Conservation (phyloP, 2,797 vertebrate genomes). For the Rhynchotus rufescens region DNA sequence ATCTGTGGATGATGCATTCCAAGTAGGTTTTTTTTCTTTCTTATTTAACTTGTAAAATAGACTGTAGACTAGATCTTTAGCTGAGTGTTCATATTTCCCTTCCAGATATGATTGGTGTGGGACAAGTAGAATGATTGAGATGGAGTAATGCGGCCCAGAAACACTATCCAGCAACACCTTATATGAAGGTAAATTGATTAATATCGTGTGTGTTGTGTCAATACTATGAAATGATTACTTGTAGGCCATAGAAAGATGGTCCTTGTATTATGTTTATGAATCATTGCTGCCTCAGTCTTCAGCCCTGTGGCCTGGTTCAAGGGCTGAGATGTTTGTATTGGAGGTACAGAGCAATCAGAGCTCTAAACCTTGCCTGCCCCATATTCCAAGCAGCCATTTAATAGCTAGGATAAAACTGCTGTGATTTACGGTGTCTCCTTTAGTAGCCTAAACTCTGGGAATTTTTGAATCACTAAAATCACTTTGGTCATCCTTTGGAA, state of each 20-base stretch:
- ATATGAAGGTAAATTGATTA: not conserved
- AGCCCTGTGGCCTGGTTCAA: not conserved
- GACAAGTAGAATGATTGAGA: not conserved
- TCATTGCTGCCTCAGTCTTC: not conserved
- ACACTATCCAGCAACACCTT: not conserved
- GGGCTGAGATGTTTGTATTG: not conserved
- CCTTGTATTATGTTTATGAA: not conserved
- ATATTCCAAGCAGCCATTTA: not conserved
- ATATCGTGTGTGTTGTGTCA: not conserved
- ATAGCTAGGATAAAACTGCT: not conserved
- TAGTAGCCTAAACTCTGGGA: constrained; percentile 1
- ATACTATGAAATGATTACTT: not conserved
- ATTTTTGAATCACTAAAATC: not conserved
- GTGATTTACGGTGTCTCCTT: not conserved
- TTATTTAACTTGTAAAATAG: not conserved
- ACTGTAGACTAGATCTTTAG: not conserved
- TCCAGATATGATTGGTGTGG: not conserved
- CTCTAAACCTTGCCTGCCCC: not conserved
- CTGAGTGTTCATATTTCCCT: not conserved
- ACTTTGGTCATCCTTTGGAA: not conserved
- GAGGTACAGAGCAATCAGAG: not conserved
- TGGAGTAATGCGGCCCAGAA: not conserved
- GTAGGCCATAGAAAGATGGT: not conserved
- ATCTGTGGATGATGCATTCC: not conserved
- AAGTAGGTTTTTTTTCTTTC: not conserved